Percentiles rank a stretch among this genome's conserved stretches.
phyloP scores from a whole-genome alignment of 2,888 invertebrate species.

The Perizoma flavofasciatum region DNA sequence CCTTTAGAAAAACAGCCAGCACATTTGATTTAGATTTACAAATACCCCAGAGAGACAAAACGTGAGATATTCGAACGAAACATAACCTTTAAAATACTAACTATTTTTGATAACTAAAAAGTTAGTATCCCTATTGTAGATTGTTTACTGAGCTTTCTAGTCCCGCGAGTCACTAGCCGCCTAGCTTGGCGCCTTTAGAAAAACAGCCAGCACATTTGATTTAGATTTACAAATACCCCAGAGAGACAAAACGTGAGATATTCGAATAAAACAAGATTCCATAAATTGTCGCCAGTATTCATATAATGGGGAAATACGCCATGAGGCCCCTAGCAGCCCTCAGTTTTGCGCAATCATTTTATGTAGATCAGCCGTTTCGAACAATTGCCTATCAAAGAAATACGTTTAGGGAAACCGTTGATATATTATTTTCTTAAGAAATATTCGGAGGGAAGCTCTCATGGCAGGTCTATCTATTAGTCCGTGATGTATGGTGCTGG shows the following conservation, averaged over 20 bases:
- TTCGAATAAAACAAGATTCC: constrained; percentile 16
- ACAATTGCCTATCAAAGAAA: constrained; percentile 26
- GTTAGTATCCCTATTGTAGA: too few relatives aligned
- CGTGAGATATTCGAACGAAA: too few relatives aligned
- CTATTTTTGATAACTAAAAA: too few relatives aligned
- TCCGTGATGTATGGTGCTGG: constrained; percentile 4
- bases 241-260: constrained; percentile 3
- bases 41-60: too few relatives aligned
- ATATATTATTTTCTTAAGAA: constrained; percentile 17
- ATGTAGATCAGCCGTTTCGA: constrained; percentile 25
- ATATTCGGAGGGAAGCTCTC: constrained; percentile 21
- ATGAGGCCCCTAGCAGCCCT: constrained; percentile 9
- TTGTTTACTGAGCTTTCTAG: too few relatives aligned
- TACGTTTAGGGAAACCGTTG: constrained; percentile 21
- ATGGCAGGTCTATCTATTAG: constrained; percentile 13
- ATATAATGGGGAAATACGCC: constrained; percentile 10
- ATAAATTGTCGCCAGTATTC: constrained; percentile 23
- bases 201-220: too few relatives aligned
- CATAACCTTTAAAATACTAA: too few relatives aligned
- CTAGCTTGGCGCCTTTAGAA: too few relatives aligned
- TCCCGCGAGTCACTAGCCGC: too few relatives aligned
- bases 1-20: too few relatives aligned
- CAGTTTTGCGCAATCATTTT: constrained; percentile 24
- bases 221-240: not conserved
- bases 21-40: too few relatives aligned